phyloP scores from a whole-genome alignment of 2,797 vertebrate genomes.

The Neolamprologus multifasciatus region DNA sequence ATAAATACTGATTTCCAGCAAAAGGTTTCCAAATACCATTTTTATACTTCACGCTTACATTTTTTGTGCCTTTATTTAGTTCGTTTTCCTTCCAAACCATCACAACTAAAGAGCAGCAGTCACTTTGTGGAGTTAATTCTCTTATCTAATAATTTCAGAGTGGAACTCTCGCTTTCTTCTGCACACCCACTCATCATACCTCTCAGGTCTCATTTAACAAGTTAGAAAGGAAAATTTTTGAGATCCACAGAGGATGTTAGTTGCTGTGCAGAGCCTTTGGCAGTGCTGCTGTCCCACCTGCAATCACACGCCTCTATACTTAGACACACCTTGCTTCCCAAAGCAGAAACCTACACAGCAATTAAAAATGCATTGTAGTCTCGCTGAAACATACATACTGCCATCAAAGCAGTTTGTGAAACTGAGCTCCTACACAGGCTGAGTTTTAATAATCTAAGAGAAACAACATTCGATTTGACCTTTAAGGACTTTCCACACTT shows the following conservation, averaged over 20 bases:
- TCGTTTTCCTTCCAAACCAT: not conserved
- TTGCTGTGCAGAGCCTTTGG: conserved; percentile 42
- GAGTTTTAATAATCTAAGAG: not conserved
- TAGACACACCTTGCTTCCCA: conserved; percentile 8
- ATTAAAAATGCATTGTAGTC: conserved; percentile 20
- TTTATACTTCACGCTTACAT: conserved; percentile 11
- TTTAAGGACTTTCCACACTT: not conserved
- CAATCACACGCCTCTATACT: conserved; percentile 27
- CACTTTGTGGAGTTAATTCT: conserved; percentile 7
- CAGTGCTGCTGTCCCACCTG: conserved; percentile 29
- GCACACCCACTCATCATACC: conserved; percentile 45
- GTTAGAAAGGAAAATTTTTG: conserved; percentile 15
- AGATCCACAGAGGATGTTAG: conserved; percentile 41
- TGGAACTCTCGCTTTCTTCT: conserved; percentile 24
- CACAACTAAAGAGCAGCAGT: not conserved
- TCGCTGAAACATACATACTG: not conserved
- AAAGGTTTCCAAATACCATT: not conserved
- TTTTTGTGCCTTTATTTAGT: not conserved
- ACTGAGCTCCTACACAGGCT: not conserved
- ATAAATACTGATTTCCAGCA: not conserved
- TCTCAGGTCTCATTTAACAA: conserved; percentile 56
- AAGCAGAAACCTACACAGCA: conserved; percentile 10
- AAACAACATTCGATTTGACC: not conserved
- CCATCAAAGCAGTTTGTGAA: not conserved
- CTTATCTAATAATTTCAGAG: conserved; percentile 49